Evolutionary conservation across 2,113 vertebrate genomes (phyloP), one percentile per base, ranked within the genome.

Genomic region (Antechinus stuartii): DNA sequence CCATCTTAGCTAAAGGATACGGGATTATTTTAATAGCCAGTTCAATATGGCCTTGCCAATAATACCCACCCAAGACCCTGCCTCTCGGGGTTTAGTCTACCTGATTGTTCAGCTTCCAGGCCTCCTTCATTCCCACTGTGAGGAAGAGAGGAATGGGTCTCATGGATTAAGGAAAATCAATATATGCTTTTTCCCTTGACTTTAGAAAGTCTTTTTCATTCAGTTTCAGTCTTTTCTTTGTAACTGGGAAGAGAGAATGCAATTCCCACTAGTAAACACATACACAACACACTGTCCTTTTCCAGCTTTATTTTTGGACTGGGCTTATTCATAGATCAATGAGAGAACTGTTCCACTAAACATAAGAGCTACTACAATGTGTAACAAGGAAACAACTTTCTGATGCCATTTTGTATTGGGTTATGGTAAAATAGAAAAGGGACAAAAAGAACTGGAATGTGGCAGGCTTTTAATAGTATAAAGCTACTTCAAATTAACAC

Each of bases 161-260:
- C 68, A 56, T 57, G 92, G 54, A 52, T 56, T 89, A 49, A 22
- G 16, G 24, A 35, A 76, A 54, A 54, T 53, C 7, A 24, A 52
- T 89, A 49, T 14, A 47, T 91, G 53, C 1, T 53, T 96, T 96
- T 94, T 52, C 56, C 90, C 52, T 96, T 68, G 56, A 94, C 50
- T 53, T 95, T 25, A 11, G 57, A 92, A 84, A 89, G 84, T 52
- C 35, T 52, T 89, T 49, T 90, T 53, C n/a, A 16, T 24, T 50
- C 1, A 7, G 93, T 96, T 91, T 24, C 22, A 95, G 57, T 49
- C 90, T 95, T 76, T 90, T 92, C 46, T 96, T 95, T 50, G 22
- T 84, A 35, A 6, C 19, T 42, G 16, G 68, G 68, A 42, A 84
- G n/a, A n/a, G 2, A 84, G n/a, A 84, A n/a, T 42, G 23, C 68